Conservation (phyloP, 2,888 invertebrate species). For the Patella ulyssiponensis region DNA sequence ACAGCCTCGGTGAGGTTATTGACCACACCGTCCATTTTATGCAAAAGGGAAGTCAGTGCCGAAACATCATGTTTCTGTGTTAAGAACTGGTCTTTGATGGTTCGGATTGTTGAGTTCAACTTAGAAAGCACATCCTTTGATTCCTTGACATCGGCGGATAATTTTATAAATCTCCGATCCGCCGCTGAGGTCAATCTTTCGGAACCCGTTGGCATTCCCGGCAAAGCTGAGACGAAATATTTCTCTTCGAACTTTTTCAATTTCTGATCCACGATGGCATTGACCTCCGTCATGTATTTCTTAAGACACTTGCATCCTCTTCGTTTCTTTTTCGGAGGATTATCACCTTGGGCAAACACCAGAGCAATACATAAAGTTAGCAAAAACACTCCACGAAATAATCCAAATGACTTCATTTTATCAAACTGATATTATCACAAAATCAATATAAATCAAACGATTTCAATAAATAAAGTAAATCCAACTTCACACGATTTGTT, state of each 20-base stretch:
- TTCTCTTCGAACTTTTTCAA: constrained; percentile 25
- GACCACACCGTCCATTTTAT: constrained; percentile 21
- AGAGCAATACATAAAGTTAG: neutral
- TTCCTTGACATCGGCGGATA: constrained; percentile 22
- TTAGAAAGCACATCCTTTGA: constrained; percentile 19
- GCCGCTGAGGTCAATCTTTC: neutral
- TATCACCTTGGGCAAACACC: constrained; percentile 1
- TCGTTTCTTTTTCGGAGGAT: constrained; percentile 18
- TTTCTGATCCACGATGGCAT: constrained; percentile 23
- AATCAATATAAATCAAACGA: too few species aligned
- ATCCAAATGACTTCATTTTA: neutral
- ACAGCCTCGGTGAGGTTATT: constrained; percentile 19
- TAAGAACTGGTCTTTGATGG: constrained; percentile 20
- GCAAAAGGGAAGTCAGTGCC: constrained; percentile 7
- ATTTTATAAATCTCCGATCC: constrained; percentile 21
- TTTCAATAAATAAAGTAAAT: too few species aligned
- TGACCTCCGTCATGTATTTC: constrained; percentile 21
- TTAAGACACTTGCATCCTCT: constrained; percentile 22
- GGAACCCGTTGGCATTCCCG: neutral
- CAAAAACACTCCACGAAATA: neutral
- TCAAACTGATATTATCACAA: neutral
- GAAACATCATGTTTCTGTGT: constrained; percentile 19
- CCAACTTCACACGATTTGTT: too few species aligned
- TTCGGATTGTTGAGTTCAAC: constrained; percentile 18
- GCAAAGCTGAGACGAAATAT: constrained; percentile 12